These are phyloP conservation scores for Muntiacus reevesi DNA, from an alignment of 2,113 vertebrate genomes.

Conservation along the genomic window DNA sequence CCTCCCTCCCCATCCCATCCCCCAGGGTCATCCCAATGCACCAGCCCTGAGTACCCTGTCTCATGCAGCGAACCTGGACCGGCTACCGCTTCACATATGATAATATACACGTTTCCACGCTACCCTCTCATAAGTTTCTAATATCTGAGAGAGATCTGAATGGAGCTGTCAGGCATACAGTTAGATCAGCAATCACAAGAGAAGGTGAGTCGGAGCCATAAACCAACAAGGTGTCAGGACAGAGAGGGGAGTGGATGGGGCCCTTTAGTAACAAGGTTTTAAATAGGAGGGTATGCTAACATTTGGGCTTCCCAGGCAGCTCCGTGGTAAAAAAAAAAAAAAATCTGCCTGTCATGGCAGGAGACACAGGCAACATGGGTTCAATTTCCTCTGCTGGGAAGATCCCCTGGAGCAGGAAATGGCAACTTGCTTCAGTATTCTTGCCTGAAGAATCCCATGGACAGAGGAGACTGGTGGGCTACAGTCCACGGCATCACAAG, in stretches of 20 bases:
- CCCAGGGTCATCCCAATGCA: too few species aligned
- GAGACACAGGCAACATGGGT: not conserved
- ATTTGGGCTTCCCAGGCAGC: accelerated
- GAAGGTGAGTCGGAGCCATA: not conserved
- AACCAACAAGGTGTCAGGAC: not conserved
- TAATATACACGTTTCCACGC: too few species aligned
- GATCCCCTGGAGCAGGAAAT: not conserved
- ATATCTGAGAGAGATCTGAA: not conserved
- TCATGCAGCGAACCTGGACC: too few species aligned
- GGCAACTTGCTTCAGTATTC: not conserved
- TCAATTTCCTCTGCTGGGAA: not conserved
- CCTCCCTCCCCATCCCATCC: too few species aligned
- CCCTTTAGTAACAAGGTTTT: not conserved
- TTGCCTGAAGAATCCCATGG: not conserved
- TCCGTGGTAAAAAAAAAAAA: not conserved
- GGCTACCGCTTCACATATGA: too few species aligned
- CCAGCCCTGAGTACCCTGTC: too few species aligned
- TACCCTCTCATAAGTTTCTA: not conserved
- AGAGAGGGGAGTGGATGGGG: not conserved
- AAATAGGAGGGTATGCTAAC: not conserved
- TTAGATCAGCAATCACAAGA: not conserved
- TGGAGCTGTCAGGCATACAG: not conserved
- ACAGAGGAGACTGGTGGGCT: not conserved
- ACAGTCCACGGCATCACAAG: accelerated
- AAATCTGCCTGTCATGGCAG: not conserved